Percentiles rank a stretch among this genome's conserved stretches.
phyloP scores from a whole-genome alignment of 2,888 invertebrate genomes.

The Ramazzottius varieornatus region DNA sequence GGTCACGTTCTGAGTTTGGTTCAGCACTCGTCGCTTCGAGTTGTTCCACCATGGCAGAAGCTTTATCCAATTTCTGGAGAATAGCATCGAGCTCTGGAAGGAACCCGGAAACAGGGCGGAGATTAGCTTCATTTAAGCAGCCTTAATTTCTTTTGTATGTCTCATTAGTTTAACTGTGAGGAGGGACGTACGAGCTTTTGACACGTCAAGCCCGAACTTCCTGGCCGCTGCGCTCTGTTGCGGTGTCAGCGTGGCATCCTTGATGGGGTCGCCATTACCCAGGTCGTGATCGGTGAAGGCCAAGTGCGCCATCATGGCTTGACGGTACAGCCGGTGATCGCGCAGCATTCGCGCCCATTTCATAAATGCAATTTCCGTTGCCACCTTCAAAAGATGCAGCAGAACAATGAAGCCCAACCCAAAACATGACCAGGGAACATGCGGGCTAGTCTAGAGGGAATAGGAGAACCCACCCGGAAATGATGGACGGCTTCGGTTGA shows the following conservation, averaged over 20 bases:
- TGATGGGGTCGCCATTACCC: background rate
- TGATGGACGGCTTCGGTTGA: background rate
- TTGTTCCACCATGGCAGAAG: background rate
- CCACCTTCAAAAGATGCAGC: background rate
- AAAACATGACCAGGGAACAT: too few relatives aligned
- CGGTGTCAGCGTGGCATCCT: background rate
- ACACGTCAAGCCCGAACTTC: background rate
- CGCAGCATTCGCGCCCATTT: background rate
- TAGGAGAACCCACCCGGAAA: background rate
- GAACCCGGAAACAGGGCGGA: too few relatives aligned
- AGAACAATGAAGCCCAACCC: background rate
- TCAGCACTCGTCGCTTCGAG: background rate
- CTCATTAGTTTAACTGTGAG: too few relatives aligned
- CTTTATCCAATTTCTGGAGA: background rate
- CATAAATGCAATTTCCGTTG: background rate
- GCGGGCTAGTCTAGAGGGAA: too few relatives aligned
- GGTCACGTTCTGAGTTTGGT: background rate
- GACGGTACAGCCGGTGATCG: slow-evolving; percentile 2
- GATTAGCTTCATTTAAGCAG: too few relatives aligned
- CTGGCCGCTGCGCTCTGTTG: background rate
- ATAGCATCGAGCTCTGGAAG: background rate
- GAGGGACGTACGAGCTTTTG: background rate
- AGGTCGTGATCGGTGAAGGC: background rate
- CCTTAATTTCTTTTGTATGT: too few relatives aligned
- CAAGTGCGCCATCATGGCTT: background rate